Percentiles rank a stretch among this genome's conserved stretches.
These are phyloP conservation scores for Macroteleia sp. DNA, from an alignment of 2,888 invertebrate genomes.

Conservation along the genomic window DNA sequence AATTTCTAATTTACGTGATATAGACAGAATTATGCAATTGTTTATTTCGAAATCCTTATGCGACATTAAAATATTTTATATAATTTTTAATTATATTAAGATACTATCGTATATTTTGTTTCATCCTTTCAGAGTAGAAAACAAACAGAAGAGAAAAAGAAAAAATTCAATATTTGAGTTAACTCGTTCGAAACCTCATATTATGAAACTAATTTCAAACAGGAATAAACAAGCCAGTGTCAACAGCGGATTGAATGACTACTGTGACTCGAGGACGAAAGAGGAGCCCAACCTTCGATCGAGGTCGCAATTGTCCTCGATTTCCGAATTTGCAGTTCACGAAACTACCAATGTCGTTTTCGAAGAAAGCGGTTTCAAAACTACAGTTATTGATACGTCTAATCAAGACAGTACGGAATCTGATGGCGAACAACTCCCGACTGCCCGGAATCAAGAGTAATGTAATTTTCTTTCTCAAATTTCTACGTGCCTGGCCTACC, in stretches of 20 bases:
- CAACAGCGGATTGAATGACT: conserved; percentile 69
- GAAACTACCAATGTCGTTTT: conserved; percentile 49
- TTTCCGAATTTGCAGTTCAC: conserved; percentile 64
- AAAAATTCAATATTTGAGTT: conserved; percentile 39
- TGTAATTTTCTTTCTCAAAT: conserved; percentile 50
- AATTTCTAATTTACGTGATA: no score
- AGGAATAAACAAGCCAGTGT: conserved; percentile 46
- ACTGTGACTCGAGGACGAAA: conserved; percentile 66
- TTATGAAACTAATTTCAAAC: conserved; percentile 58
- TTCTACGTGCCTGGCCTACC: conserved; percentile 32
- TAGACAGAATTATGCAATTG: no score
- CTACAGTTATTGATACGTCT: conserved; percentile 54
- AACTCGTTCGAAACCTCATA: conserved; percentile 28
- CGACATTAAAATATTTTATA: no score
- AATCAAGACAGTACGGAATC: conserved; percentile 52
- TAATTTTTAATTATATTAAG: no score
- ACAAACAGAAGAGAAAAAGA: no score
- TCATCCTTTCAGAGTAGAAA: no score
- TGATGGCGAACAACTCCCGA: conserved; percentile 13
- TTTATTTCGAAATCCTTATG: no score
- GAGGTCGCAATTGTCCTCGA: conserved; percentile 68
- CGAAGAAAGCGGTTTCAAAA: conserved; percentile 42
- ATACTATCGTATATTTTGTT: no score
- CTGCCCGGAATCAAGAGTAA: conserved; percentile 39
- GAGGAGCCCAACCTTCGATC: conserved; percentile 68